phyloP scores from a whole-genome alignment of 2,113 vertebrate species.

The Butorides virescens region DNA sequence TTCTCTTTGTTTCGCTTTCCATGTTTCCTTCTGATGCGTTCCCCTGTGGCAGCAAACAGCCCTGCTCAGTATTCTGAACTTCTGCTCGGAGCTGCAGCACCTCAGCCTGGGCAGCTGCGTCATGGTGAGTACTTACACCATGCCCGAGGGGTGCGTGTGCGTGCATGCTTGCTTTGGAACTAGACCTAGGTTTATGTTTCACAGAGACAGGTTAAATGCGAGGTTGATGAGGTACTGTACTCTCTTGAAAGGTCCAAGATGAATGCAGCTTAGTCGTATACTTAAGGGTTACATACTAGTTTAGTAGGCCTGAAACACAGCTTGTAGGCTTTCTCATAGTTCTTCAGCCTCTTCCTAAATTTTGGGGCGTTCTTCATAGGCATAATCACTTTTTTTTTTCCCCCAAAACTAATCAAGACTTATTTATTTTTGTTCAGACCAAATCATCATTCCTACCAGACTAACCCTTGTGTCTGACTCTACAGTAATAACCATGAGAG shows the following conservation, averaged over 20 bases:
- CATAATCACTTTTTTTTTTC: neutral
- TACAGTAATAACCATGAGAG: neutral
- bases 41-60: conserved; percentile 89
- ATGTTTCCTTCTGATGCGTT: conserved; percentile 70
- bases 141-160: no score
- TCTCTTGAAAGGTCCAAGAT: neutral
- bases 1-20: conserved; percentile 76
- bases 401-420: neutral
- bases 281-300: neutral
- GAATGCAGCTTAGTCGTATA: neutral
- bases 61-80: conserved; percentile 94
- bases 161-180: accelerated
- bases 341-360: neutral
- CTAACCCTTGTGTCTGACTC: neutral
- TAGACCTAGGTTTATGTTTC: neutral
- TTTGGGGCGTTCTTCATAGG: neutral
- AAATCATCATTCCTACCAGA: neutral
- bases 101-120: conserved; percentile 96
- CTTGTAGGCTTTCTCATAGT: neutral
- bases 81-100: conserved; percentile 92
- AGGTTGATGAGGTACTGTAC: neutral
- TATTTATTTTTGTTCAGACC: neutral
- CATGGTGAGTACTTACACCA: conserved; percentile 82
- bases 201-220: neutral
- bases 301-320: neutral